Evolutionary conservation across 2,797 vertebrate species (phyloP).

Genomic region (Sylvia borin): DNA sequence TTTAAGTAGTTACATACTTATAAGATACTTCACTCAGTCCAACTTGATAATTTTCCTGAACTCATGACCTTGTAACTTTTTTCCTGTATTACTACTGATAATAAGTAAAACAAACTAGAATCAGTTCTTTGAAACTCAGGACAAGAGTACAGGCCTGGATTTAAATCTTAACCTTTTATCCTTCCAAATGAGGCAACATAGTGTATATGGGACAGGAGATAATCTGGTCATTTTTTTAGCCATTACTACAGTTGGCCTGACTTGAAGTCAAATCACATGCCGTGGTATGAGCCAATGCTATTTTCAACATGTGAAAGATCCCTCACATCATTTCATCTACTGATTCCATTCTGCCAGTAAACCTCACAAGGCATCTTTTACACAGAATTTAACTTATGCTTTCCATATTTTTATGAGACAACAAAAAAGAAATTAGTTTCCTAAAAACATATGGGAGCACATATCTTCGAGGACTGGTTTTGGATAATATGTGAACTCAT

Average conservation of each 20-base stretch:
- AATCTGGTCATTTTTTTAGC: not conserved
- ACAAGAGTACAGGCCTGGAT: not conserved
- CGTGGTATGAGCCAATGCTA: not conserved
- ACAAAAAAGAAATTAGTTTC: not conserved
- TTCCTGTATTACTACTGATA: not conserved
- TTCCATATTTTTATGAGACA: not conserved
- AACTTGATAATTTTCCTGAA: fast-evolving
- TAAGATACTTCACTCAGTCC: not conserved
- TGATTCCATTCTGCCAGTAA: not conserved
- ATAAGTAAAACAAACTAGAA: not conserved
- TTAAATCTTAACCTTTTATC: not conserved
- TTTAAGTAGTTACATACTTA: not conserved
- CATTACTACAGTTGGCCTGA: not conserved
- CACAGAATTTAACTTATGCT: not conserved
- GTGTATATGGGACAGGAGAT: not conserved
- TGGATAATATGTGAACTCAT: not conserved
- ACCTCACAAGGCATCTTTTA: not conserved
- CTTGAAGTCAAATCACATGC: not conserved
- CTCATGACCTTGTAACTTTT: not conserved
- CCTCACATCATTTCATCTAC: not conserved
- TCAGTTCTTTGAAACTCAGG: not conserved
- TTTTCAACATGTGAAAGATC: not conserved
- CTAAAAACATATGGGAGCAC: not conserved
- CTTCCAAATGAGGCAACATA: not conserved
- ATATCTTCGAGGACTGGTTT: not conserved